These are phyloP conservation scores for Pseudopipra pipra DNA, from an alignment of 2,113 vertebrate species.

Conservation along the genomic window DNA sequence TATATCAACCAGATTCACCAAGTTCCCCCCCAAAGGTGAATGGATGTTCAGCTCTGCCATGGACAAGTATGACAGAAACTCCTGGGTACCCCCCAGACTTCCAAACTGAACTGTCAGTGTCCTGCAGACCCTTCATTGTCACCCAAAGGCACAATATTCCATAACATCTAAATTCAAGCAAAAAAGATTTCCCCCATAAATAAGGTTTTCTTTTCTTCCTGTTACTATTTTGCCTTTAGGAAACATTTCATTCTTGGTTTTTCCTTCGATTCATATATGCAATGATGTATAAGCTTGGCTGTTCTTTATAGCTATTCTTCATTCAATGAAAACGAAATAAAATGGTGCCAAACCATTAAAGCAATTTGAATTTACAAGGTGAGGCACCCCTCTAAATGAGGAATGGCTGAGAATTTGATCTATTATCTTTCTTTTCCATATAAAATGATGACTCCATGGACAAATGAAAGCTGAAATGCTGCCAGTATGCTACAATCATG, in stretches of 20 bases:
- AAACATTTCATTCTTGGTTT: not conserved
- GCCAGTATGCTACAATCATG: not conserved
- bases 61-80: not conserved
- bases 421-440: not conserved
- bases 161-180: not conserved
- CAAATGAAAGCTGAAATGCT: not conserved
- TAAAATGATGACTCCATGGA: not conserved
- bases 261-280: not conserved
- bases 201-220: not conserved
- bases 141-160: not conserved
- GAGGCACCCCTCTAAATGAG: not conserved
- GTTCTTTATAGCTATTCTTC: not conserved
- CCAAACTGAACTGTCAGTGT: not conserved
- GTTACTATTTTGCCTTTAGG: not conserved
- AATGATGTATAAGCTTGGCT: not conserved
- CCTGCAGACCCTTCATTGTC: not conserved
- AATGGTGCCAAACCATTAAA: conserved; percentile 22
- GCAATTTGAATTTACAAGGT: not conserved
- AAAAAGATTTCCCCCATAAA: not conserved
- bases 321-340: conserved; percentile 14
- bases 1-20: not conserved
- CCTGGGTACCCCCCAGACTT: rapidly evolving
- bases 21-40: not conserved
- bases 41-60: not conserved
- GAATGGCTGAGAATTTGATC: conserved; percentile 19